These are phyloP conservation scores for Torymus auratus DNA, from an alignment of 2,888 invertebrate genomes.

Conservation along the genomic window DNA sequence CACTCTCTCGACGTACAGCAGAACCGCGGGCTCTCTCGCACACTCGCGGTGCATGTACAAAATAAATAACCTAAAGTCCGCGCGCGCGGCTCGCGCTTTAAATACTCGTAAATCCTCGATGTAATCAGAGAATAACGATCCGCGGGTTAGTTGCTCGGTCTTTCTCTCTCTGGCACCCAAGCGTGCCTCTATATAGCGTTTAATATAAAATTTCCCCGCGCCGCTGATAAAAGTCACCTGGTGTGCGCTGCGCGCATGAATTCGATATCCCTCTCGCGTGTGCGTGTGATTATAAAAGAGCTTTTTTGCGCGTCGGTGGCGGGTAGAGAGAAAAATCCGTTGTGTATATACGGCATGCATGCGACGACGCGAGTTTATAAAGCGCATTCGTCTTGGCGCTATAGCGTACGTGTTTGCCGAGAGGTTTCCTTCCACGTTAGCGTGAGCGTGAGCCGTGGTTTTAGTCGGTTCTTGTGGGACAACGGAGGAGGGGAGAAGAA, in stretches of 20 bases:
- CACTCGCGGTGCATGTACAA: slow-evolving; percentile 39
- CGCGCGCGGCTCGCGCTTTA: slow-evolving; percentile 55
- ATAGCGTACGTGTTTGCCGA: too few relatives aligned
- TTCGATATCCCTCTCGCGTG: too few relatives aligned
- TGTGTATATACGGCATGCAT: neutral
- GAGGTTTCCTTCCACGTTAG: too few relatives aligned
- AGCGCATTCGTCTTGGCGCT: slow-evolving; percentile 1
- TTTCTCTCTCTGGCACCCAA: neutral
- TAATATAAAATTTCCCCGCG: slow-evolving; percentile 38
- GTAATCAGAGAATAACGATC: slow-evolving; percentile 65
- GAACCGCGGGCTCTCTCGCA: slow-evolving; percentile 2
- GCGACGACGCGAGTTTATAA: neutral
- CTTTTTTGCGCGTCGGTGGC: neutral
- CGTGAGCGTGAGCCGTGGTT: too few relatives aligned
- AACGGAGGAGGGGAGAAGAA: neutral
- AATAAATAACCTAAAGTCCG: slow-evolving; percentile 56
- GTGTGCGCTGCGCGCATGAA: too few relatives aligned
- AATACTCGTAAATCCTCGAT: slow-evolving; percentile 63
- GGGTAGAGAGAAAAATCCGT: slow-evolving; percentile 15
- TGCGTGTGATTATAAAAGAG: too few relatives aligned
- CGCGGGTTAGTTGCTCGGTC: slow-evolving; percentile 26
- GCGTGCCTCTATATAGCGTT: slow-evolving; percentile 16
- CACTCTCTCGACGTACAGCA: slow-evolving; percentile 11
- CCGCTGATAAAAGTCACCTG: too few relatives aligned
- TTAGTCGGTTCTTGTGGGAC: too few relatives aligned